Percentiles rank a stretch among this genome's conserved stretches.
These are phyloP conservation scores for Rhinella marina DNA, from an alignment of 2,797 vertebrate species.

Conservation along the genomic window DNA sequence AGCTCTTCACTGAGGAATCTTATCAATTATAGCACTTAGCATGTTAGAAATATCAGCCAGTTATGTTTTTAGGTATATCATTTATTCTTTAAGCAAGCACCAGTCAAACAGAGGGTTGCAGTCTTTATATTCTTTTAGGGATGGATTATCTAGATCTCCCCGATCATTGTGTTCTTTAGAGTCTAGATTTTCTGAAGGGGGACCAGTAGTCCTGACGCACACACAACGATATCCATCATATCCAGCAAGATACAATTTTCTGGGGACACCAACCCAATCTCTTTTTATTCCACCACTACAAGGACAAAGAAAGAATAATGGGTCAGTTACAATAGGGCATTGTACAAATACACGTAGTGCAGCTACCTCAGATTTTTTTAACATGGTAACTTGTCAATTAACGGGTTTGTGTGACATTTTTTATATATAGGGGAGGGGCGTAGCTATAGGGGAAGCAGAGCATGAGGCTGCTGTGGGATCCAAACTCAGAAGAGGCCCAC, in stretches of 20 bases:
- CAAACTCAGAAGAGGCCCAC: too few relatives aligned
- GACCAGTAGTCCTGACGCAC: constrained; percentile 75
- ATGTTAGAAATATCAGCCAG: background rate
- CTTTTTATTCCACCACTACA: constrained; percentile 87
- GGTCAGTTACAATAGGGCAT: background rate
- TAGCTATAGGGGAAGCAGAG: too few relatives aligned
- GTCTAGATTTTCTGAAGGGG: constrained; percentile 60
- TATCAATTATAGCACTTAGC: background rate
- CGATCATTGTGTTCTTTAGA: constrained; percentile 65
- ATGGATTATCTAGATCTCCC: constrained; percentile 77
- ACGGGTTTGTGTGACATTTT: too few relatives aligned
- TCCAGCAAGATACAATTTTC: constrained; percentile 82
- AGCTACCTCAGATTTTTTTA: too few relatives aligned
- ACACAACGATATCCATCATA: constrained; percentile 78
- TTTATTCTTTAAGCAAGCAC: constrained; percentile 72
- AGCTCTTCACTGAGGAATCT: background rate
- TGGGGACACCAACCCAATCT: constrained; percentile 87
- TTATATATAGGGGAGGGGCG: too few relatives aligned
- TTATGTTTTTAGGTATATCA: background rate
- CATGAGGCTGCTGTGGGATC: too few relatives aligned
- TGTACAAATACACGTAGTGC: background rate
- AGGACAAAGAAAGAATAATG: constrained; percentile 20
- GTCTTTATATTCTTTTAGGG: constrained; percentile 78
- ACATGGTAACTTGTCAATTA: too few relatives aligned
- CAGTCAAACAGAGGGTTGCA: constrained; percentile 78